Conservation (phyloP, 2,888 invertebrate genomes). For the Aricia artaxerxes region DNA sequence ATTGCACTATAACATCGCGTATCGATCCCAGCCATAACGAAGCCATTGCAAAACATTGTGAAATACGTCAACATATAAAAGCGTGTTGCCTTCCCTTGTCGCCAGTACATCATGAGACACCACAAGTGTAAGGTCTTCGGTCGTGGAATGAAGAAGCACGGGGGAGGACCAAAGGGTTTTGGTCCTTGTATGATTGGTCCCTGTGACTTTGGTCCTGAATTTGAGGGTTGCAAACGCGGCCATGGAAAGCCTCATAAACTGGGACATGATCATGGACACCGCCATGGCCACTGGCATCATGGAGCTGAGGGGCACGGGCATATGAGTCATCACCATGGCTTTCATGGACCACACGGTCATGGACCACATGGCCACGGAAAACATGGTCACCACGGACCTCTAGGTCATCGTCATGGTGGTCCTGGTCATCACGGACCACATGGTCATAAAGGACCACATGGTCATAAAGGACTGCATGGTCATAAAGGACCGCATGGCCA, state of each 20-base stretch:
- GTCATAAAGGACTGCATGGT: not conserved
- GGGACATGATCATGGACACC: not conserved
- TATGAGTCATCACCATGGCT: not conserved
- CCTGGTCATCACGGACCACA: not conserved
- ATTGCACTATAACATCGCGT: not conserved
- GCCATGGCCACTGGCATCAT: not conserved
- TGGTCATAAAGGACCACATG: not conserved
- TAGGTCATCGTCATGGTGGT: not conserved
- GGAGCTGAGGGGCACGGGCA: not conserved
- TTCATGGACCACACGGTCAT: not conserved
- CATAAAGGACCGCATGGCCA: slow-evolving; percentile 7
- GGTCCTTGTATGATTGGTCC: not conserved
- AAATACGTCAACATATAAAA: slow-evolving; percentile 11
- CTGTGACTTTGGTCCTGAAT: not conserved
- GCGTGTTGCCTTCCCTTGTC: not conserved
- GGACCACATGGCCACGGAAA: not conserved
- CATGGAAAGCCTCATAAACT: not conserved
- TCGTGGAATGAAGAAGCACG: not conserved
- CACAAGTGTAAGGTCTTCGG: slow-evolving; percentile 24
- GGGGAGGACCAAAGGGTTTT: not conserved
- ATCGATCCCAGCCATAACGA: not conserved
- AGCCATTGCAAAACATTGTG: slow-evolving; percentile 26
- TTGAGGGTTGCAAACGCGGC: not conserved
- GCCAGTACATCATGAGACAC: slow-evolving; percentile 28
- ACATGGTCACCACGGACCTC: slow-evolving; percentile 3